These are phyloP conservation scores for Grallaria varia DNA, from an alignment of 2,113 vertebrate species.

Conservation along the genomic window DNA sequence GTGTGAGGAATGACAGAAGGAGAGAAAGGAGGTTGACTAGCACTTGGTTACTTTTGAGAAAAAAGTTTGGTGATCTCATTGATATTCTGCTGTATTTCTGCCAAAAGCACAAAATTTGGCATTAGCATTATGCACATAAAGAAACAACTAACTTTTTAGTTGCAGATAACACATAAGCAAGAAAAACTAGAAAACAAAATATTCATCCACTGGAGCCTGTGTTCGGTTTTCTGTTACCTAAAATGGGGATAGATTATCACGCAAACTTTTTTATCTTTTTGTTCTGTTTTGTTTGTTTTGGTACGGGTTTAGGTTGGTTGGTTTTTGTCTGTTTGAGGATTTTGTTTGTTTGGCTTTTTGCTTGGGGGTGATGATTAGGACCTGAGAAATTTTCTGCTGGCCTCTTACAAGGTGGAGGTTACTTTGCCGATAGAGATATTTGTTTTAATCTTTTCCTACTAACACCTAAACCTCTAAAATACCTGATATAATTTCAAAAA, in stretches of 20 bases:
- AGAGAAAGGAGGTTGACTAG: not conserved
- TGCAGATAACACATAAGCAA: not conserved
- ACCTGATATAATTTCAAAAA: not conserved
- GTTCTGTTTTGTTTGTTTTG: fast-evolving
- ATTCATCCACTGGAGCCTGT: not conserved
- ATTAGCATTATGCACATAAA: not conserved
- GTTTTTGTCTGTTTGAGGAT: fast-evolving
- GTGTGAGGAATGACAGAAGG: not conserved
- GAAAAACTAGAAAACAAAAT: not conserved
- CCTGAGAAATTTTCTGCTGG: not conserved
- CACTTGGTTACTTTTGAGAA: not conserved
- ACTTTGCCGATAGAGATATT: not conserved
- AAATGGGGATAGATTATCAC: not conserved
- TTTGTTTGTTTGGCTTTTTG: not conserved
- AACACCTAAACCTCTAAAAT: not conserved
- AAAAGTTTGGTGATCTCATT: not conserved
- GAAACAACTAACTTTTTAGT: not conserved
- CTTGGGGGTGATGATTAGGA: not conserved
- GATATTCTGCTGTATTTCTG: not conserved
- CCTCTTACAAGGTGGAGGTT: not conserved
- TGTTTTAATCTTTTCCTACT: not conserved
- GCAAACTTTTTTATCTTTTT: not conserved
- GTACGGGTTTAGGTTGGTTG: not conserved
- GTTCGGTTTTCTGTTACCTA: not conserved
- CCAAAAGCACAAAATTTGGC: not conserved